Evolutionary conservation across 2,797 vertebrate species (phyloP), one percentile per base, ranked within the genome.

Genomic region (Neosilurus hyrtlii): DNA sequence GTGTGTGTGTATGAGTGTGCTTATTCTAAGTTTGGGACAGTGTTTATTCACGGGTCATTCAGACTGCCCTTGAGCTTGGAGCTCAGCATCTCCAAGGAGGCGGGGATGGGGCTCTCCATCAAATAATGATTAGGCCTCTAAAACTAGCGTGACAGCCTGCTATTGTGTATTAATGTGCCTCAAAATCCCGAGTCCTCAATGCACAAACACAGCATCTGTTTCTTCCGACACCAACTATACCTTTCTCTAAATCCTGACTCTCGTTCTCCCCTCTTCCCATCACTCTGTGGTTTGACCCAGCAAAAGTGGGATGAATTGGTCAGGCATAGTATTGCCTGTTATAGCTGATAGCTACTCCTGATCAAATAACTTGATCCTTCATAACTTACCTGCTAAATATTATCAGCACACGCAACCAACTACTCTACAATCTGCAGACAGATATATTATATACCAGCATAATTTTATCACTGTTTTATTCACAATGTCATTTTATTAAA

Each of bases 121-220:
- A 94, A 95, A 94, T 92, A 94, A 94, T 94, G 93, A 95, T 94
- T 94, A 94, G 92, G 92, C 91, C 86, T 90, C 91, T 89, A 90
- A 93, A 93, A 92, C 91, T 92, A 93, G 87, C 93, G 92, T 94
- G 93, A 95, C 93, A 93, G 94, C 90, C 92, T 78, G 83, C 92
- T 85, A 90, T 94, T 94, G 93, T 94, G 88, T 83, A 73, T 89
- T 91, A 91, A 90, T 93, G 89, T 90, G 88, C 89, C 90, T 91
- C 90, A 85, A 87, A 88, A 89, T 90, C 89, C 90, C 89, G 87
- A 87, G 86, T 87, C 90, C 75, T 88, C 84, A 84, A 86, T 88
- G 89, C 89, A 89, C 89, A 91, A 93, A 91, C 90, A 90, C 89
- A 85, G 91, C 93, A 94, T 94, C 93, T 93, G 93, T 91, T 90